Evolutionary conservation across 2,888 invertebrate genomes (phyloP), one percentile per base, ranked within the genome.

Genomic region (Thymelicus sylvestris): DNA sequence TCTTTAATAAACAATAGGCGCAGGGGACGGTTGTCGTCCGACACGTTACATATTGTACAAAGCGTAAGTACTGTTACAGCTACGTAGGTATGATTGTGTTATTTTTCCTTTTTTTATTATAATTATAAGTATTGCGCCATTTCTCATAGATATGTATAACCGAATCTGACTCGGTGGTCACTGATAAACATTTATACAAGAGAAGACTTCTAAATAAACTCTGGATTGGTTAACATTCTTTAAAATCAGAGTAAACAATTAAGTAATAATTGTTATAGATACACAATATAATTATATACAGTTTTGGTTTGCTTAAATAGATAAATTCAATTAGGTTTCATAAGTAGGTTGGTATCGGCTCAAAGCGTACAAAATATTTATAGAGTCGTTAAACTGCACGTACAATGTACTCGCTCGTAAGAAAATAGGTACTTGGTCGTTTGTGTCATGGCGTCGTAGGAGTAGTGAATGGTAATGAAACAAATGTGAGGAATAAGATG

Each of bases 341-440:
- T 74, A 77, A 66, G 74, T 75, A 72, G 75, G 24, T 55, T 24
- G 19, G 50, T n/a, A 50, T 75, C 77, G 74, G 75, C 65, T 76
- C 71, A 71, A 79, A 81, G 82, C 81, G 80, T 80, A 79, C 72
- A 79, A 78, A 79, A 76, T 75, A 74, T 74, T 75, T 72, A 73
- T 71, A 69, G 50, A 71, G 59, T 71, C 59, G 72, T 47, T 71
- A 72, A 66, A 72, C 62, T 68, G 67, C 70, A 75, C 63, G 64
- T 72, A 73, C 72, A 72, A 74, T 74, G 77, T 72, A 72, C 72
- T 74, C 73, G 78, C 79, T 77, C 66, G 78, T 81, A 81, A 80
- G 79, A 80, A 82, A 83, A 81, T 83, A n/a, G n/a, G n/a, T n/a
- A 84, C 73, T 86, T 86, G 85, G 85, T 86, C 85, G 80, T 79